Evolutionary conservation across 2,113 vertebrate species (phyloP).

Genomic region (Chascanopsetta lugubris): DNA sequence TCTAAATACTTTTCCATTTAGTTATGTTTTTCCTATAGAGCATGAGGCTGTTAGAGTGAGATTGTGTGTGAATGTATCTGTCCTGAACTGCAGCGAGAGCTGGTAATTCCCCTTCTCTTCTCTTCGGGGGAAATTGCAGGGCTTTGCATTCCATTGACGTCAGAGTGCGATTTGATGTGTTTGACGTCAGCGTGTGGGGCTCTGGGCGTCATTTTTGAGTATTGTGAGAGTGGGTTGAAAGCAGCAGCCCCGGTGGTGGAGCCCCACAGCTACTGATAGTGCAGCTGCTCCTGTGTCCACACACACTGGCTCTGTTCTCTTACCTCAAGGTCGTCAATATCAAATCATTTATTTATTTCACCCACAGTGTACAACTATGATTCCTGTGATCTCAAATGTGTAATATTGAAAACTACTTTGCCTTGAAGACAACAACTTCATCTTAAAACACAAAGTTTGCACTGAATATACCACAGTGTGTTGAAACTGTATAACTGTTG

Average conservation of each 20-base stretch:
- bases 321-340: conserved; percentile 48
- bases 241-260: conserved; percentile 54
- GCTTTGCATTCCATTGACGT: conserved; percentile 60
- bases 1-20: background rate
- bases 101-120: conserved; percentile 38
- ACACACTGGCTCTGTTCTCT: background rate
- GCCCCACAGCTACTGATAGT: conserved; percentile 49
- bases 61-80: conserved; percentile 18
- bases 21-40: conserved; percentile 5
- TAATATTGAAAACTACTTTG: background rate
- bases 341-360: conserved; percentile 14
- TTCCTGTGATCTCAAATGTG: no score
- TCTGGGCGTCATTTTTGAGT: conserved; percentile 53
- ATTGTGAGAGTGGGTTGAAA: conserved; percentile 49
- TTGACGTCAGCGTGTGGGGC: conserved; percentile 67
- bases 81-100: conserved; percentile 14
- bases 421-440: no score
- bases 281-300: conserved; percentile 58
- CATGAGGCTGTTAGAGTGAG: conserved; percentile 5
- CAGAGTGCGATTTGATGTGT: conserved; percentile 50
- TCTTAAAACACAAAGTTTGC: no score
- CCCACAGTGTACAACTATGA: background rate
- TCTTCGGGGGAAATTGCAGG: conserved; percentile 46
- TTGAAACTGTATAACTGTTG: no score
- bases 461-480: no score